Percentiles rank a stretch among this genome's conserved stretches.
Evolutionary conservation across 2,888 invertebrate species (phyloP).

Genomic region (Sthenelais limicola): DNA sequence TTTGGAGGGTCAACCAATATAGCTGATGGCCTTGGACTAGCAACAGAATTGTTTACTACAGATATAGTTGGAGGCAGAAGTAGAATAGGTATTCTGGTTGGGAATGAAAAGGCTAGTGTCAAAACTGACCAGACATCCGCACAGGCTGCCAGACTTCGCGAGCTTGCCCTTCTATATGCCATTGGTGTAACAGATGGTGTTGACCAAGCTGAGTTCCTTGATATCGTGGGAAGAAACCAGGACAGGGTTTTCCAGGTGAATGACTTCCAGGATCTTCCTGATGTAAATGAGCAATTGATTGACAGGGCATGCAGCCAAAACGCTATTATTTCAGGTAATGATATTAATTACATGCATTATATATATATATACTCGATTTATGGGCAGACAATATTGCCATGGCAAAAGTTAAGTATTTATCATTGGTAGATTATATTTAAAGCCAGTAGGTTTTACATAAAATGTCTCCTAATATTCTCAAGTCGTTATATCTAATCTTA

Average conservation of each 20-base stretch:
- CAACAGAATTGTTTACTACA: neutral
- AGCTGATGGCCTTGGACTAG: conserved; percentile 6
- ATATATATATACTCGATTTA: too few species aligned
- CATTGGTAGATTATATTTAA: too few species aligned
- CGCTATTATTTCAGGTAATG: too few species aligned
- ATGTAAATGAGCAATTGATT: too few species aligned
- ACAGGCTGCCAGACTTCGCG: neutral
- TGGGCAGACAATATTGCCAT: too few species aligned
- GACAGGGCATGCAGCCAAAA: too few species aligned
- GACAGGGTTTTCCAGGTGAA: neutral
- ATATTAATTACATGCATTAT: too few species aligned
- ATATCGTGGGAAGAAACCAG: neutral
- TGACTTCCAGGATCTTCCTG: too few species aligned
- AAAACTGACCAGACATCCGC: neutral
- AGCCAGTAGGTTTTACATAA: too few species aligned
- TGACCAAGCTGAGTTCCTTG: conserved; percentile 4
- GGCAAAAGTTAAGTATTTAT: too few species aligned
- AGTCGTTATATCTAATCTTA: too few species aligned
- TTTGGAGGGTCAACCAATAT: conserved; percentile 10
- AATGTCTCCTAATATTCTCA: too few species aligned
- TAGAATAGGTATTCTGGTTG: neutral
- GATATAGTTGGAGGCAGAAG: conserved; percentile 2
- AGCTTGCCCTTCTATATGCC: neutral
- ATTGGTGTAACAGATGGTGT: conserved; percentile 11
- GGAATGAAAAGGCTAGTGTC: neutral